These are phyloP conservation scores for Dioctria linearis DNA, from an alignment of 2,888 invertebrate genomes.

Conservation along the genomic window DNA sequence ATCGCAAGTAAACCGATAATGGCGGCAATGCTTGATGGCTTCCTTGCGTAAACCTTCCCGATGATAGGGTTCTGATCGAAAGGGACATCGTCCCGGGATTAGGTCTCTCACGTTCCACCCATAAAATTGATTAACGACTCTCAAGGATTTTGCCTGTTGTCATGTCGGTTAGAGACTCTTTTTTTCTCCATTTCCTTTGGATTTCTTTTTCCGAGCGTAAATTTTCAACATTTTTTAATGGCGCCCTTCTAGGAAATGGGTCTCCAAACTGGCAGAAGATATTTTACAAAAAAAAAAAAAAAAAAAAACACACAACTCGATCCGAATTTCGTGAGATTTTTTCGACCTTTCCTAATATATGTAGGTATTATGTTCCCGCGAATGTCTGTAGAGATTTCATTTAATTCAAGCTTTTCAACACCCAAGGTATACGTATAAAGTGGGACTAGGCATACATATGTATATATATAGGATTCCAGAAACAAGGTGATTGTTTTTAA, in stretches of 20 bases:
- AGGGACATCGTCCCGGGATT: slow-evolving; percentile 42
- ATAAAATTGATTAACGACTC: slow-evolving; percentile 59
- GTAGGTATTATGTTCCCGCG: background rate
- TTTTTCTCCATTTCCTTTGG: background rate
- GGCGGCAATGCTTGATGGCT: slow-evolving; percentile 56
- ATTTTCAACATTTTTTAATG: slow-evolving; percentile 33
- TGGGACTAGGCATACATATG: background rate
- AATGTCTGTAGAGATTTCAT: slow-evolving; percentile 15
- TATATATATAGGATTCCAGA: background rate
- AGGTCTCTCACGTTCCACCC: slow-evolving; percentile 56
- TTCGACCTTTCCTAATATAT: background rate
- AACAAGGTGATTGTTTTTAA: slow-evolving; percentile 38
- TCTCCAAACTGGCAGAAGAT: background rate
- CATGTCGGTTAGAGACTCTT: slow-evolving; percentile 34
- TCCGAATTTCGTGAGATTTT: background rate
- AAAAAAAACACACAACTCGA: background rate
- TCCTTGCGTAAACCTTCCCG: slow-evolving; percentile 23
- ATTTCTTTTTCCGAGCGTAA: slow-evolving; percentile 33
- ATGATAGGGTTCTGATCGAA: slow-evolving; percentile 40
- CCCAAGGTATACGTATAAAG: background rate
- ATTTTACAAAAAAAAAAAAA: background rate
- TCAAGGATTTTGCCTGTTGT: slow-evolving; percentile 40
- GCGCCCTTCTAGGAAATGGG: slow-evolving; percentile 1
- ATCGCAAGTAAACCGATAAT: slow-evolving; percentile 57
- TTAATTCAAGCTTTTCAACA: background rate